phyloP scores from a whole-genome alignment of 2,888 invertebrate genomes.

The Antheraea yamamai region DNA sequence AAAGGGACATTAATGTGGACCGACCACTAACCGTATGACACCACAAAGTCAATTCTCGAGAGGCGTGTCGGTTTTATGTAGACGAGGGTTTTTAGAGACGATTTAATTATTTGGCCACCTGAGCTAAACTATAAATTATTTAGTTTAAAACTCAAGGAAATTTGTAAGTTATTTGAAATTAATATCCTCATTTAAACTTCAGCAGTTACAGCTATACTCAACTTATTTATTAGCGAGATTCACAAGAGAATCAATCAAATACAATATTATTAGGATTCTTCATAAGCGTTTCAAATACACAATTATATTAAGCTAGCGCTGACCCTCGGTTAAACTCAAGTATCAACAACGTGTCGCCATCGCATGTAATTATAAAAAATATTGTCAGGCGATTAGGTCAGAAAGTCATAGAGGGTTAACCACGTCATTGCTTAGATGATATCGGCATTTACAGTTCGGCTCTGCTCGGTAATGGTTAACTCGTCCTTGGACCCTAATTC shows the following conservation, averaged over 20 bases:
- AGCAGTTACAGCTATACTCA: background rate
- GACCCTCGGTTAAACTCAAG: no score
- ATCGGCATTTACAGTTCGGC: no score
- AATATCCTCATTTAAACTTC: background rate
- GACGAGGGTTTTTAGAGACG: constrained; percentile 12
- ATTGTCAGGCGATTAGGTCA: no score
- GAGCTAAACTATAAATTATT: constrained; percentile 5
- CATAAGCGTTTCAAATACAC: no score
- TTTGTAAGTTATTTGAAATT: background rate
- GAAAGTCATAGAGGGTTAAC: no score
- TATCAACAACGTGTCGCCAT: no score
- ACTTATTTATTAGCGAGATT: background rate
- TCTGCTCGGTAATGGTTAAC: no score
- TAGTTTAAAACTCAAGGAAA: background rate
- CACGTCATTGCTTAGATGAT: no score
- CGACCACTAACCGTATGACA: constrained; percentile 4
- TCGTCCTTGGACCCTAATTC: no score
- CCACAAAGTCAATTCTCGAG: constrained; percentile 17
- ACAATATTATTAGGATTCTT: background rate
- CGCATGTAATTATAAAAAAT: no score
- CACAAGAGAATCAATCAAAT: background rate
- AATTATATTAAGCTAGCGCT: no score
- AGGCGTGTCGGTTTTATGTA: constrained; percentile 13
- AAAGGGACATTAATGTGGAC: constrained; percentile 18
- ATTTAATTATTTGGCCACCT: constrained; percentile 17